A percentile compares a stretch with the other conserved stretches of the same genome.
These are phyloP conservation scores for Daubentonia madagascariensis DNA, from an alignment of 2,113 vertebrate species.

Conservation along the genomic window DNA sequence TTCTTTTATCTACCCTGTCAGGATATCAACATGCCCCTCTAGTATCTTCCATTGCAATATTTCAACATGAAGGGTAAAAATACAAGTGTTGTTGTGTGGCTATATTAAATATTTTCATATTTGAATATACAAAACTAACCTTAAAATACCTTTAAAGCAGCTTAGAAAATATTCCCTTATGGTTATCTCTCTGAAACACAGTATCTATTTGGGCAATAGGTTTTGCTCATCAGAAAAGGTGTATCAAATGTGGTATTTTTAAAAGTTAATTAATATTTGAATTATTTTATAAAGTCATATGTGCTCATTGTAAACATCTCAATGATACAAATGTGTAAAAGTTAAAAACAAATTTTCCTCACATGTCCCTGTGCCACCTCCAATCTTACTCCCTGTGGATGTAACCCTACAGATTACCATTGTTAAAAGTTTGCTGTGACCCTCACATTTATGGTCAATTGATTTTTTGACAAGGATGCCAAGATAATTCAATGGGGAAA, in stretches of 20 bases:
- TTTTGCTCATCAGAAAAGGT: background rate
- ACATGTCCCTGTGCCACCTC: no score
- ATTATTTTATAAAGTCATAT: background rate
- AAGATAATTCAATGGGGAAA: background rate
- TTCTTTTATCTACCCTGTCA: fast-evolving
- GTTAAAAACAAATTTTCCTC: background rate
- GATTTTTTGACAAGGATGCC: background rate
- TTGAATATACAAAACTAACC: background rate
- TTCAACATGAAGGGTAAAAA: background rate
- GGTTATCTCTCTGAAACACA: background rate
- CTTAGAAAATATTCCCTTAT: background rate
- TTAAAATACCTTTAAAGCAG: background rate
- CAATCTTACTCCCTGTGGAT: background rate
- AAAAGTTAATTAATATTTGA: background rate
- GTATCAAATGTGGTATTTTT: background rate
- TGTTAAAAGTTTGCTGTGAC: background rate
- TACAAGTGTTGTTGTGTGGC: background rate
- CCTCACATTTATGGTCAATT: background rate
- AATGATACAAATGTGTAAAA: background rate
- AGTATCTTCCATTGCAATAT: background rate
- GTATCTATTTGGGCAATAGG: background rate
- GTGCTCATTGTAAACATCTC: background rate
- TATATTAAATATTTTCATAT: background rate
- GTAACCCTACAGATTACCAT: background rate
- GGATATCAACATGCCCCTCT: background rate